phyloP scores from a whole-genome alignment of 2,888 invertebrate species.

The Stictocephala bisonia region DNA sequence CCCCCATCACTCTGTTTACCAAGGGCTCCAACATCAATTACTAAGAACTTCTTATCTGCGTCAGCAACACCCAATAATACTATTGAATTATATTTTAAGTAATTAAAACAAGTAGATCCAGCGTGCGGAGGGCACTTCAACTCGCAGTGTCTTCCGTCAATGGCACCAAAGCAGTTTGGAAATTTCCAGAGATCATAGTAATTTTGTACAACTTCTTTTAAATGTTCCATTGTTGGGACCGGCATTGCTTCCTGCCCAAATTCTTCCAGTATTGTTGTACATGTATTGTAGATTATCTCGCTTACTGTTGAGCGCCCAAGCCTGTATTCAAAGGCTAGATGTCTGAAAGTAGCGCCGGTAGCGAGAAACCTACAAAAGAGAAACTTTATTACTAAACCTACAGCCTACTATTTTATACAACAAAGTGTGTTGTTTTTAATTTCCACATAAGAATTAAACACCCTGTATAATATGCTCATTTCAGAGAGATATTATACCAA shows the following conservation, averaged over 20 bases:
- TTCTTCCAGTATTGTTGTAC: neutral
- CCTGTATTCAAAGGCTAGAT: constrained; percentile 8
- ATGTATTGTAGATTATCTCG: constrained; percentile 1
- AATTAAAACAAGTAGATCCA: constrained; percentile 45
- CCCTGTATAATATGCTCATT: no score
- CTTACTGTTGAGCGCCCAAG: neutral
- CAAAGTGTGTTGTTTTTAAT: no score
- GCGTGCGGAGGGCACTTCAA: constrained; percentile 31
- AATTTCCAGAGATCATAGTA: constrained; percentile 40
- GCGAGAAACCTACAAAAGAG: constrained; percentile 28
- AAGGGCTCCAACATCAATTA: constrained; percentile 41
- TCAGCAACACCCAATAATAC: constrained; percentile 46
- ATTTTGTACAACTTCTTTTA: neutral
- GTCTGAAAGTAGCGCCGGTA: constrained; percentile 3
- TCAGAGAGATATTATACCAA: no score
- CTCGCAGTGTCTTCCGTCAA: constrained; percentile 45
- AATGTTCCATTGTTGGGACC: neutral
- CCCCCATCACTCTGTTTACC: constrained; percentile 43
- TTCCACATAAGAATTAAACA: no score
- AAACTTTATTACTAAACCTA: no score
- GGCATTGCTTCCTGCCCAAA: constrained; percentile 8
- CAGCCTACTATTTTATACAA: no score
- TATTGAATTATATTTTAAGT: constrained; percentile 39
- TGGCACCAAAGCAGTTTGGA: constrained; percentile 43
- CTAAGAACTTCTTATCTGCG: constrained; percentile 36